These are phyloP conservation scores for Epinephelus coioides DNA, from an alignment of 2,797 vertebrate species.

Conservation along the genomic window DNA sequence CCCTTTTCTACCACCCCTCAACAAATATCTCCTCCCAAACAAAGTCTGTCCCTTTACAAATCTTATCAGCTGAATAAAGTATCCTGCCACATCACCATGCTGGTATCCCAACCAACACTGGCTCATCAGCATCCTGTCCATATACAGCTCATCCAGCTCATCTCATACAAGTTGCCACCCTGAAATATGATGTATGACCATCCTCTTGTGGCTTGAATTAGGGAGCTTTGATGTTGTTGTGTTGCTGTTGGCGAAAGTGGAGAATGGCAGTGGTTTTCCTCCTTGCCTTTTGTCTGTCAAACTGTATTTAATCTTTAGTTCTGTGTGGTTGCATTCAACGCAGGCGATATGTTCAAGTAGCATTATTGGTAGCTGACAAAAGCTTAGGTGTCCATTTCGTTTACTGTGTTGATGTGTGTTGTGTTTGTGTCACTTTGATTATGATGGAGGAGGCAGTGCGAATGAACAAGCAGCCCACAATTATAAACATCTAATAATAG, in stretches of 20 bases:
- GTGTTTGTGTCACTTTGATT: conserved; percentile 58
- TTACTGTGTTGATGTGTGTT: conserved; percentile 11
- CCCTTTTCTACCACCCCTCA: background rate
- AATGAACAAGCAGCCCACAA: conserved; percentile 54
- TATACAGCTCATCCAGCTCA: conserved; percentile 8
- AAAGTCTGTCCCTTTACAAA: conserved; percentile 9
- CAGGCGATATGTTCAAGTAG: background rate
- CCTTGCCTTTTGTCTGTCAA: background rate
- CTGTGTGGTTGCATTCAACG: background rate
- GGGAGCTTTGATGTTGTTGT: background rate
- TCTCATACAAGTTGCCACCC: background rate
- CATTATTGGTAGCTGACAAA: conserved; percentile 17
- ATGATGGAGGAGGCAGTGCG: conserved; percentile 56
- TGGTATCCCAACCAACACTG: conserved; percentile 26
- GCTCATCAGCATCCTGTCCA: conserved; percentile 3
- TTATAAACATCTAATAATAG: conserved; percentile 70
- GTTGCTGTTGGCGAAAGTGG: background rate
- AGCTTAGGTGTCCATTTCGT: conserved; percentile 37
- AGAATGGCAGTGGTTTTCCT: background rate
- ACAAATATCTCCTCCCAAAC: background rate
- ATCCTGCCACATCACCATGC: conserved; percentile 16
- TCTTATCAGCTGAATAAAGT: conserved; percentile 16
- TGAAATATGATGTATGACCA: background rate
- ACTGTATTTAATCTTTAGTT: background rate
- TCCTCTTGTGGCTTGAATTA: conserved; percentile 21